phyloP scores from a whole-genome alignment of 2,113 vertebrate species.

The Leucoraja erinaceus region DNA sequence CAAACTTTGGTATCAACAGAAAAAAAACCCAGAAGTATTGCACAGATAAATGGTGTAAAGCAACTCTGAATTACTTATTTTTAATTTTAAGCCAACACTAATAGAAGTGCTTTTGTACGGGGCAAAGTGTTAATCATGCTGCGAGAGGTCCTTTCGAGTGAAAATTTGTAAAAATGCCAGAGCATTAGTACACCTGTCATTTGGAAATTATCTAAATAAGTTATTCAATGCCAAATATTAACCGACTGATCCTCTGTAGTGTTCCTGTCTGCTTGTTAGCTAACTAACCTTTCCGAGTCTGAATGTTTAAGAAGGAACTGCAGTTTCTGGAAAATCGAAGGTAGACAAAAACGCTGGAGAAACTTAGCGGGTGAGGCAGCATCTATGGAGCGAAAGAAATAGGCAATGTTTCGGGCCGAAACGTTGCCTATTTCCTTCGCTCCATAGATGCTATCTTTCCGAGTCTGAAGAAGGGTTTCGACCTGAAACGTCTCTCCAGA shows the following conservation, averaged over 20 bases:
- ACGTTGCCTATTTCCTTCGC: too few relatives aligned
- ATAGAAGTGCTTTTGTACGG: constrained; percentile 11
- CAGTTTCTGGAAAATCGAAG: too few relatives aligned
- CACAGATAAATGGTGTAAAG: constrained; percentile 34
- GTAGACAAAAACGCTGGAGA: too few relatives aligned
- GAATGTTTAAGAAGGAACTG: too few relatives aligned
- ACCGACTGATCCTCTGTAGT: background rate
- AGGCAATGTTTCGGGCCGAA: too few relatives aligned
- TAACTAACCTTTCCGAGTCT: background rate
- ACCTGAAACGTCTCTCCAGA: too few relatives aligned
- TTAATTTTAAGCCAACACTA: constrained; percentile 19
- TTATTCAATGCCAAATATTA: background rate
- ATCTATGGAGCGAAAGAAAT: too few relatives aligned
- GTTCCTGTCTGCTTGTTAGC: constrained; percentile 11
- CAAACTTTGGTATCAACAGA: constrained; percentile 19
- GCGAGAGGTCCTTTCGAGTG: background rate
- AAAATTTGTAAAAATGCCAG: background rate
- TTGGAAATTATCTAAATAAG: background rate
- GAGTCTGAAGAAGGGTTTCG: too few relatives aligned
- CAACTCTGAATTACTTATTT: constrained; percentile 24
- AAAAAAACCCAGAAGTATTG: constrained; percentile 22
- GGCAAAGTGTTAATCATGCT: background rate
- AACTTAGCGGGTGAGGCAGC: too few relatives aligned
- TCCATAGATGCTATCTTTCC: background rate
- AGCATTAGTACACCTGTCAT: background rate